Evolutionary conservation across 2,888 invertebrate species (phyloP).

Genomic region (Bruchidius siliquastri): DNA sequence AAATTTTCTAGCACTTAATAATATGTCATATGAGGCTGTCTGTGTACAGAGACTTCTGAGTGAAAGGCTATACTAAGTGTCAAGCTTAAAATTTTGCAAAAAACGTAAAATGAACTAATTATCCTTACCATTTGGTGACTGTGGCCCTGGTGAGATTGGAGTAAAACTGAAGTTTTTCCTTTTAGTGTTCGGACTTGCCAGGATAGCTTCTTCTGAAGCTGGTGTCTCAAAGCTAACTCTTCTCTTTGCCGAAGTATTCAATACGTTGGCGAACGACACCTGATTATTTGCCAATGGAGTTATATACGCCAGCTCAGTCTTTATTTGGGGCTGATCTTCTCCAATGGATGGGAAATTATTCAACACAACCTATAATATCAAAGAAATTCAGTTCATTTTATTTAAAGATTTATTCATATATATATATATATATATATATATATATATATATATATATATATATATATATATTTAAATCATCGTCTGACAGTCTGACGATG

Average conservation of each 20-base stretch:
- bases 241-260: slow-evolving; percentile 36
- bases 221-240: slow-evolving; percentile 57
- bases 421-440: too few species aligned
- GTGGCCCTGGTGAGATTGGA: slow-evolving; percentile 78
- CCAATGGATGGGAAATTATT: not conserved
- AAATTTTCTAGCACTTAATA: too few species aligned
- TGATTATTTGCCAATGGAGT: slow-evolving; percentile 15
- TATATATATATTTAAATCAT: too few species aligned
- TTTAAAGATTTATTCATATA: too few species aligned
- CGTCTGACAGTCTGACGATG: too few species aligned
- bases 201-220: slow-evolving; percentile 40
- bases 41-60: too few species aligned
- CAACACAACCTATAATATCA: not conserved
- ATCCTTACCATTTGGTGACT: slow-evolving; percentile 49
- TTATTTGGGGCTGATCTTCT: not conserved
- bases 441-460: too few species aligned
- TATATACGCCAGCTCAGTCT: slow-evolving; percentile 10
- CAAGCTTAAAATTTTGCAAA: not conserved
- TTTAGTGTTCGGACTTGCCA: slow-evolving; percentile 72
- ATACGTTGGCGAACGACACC: slow-evolving; percentile 11
- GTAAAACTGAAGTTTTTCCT: slow-evolving; percentile 80
- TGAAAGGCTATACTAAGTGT: not conserved
- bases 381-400: not conserved
- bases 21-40: too few species aligned
- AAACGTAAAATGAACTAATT: slow-evolving; percentile 26